Evolutionary conservation across 2,113 vertebrate species (phyloP).

Genomic region (Mellivora capensis): DNA sequence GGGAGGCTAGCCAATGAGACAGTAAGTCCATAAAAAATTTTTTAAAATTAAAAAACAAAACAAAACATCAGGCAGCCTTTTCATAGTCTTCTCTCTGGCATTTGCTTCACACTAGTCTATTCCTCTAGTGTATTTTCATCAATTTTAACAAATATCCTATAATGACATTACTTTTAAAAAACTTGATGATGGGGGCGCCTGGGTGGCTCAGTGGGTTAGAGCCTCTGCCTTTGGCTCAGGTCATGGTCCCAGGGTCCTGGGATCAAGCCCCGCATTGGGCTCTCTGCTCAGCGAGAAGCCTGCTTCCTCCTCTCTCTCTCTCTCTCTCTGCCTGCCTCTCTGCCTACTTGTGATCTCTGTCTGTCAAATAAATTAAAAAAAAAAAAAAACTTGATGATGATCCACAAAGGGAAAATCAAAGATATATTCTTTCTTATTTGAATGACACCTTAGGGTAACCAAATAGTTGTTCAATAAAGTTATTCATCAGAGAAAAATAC

Average conservation of each 20-base stretch:
- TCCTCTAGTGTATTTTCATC: not conserved
- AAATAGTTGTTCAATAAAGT: constrained; percentile 17
- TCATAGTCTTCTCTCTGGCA: not conserved
- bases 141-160: not conserved
- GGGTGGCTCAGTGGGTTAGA: too few species aligned
- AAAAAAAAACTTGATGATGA: not conserved
- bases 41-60: not conserved
- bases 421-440: not conserved
- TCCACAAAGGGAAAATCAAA: not conserved
- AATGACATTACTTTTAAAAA: not conserved
- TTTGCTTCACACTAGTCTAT: not conserved
- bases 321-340: too few species aligned
- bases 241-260: too few species aligned
- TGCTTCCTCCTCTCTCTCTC: too few species aligned
- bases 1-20: not conserved
- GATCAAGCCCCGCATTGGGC: too few species aligned
- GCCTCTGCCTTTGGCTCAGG: too few species aligned
- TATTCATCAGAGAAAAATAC: not conserved
- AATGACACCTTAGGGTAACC: not conserved
- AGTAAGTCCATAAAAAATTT: not conserved
- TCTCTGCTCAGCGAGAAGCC: too few species aligned
- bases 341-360: too few species aligned
- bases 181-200: not conserved
- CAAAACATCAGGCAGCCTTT: too few species aligned
- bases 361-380: too few species aligned